A percentile compares a stretch with the other conserved stretches of the same genome.
Conservation (phyloP, 2,797 vertebrate species). For the Spondyliosoma cantharus region DNA sequence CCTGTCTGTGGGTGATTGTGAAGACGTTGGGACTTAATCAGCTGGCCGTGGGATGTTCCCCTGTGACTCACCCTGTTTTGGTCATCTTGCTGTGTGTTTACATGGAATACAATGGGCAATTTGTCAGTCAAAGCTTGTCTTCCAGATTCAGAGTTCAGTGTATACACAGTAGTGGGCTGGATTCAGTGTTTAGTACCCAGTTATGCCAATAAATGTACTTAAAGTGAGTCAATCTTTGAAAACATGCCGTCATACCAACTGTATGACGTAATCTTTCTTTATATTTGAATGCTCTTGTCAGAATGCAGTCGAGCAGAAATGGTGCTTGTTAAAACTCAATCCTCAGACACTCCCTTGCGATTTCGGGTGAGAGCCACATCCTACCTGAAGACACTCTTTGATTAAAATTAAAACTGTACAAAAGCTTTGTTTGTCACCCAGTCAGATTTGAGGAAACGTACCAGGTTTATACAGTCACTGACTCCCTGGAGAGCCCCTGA, state of each 20-base stretch:
- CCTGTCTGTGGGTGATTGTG: neutral
- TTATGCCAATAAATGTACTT: too few relatives aligned
- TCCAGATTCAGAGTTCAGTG: neutral
- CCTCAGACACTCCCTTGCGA: neutral
- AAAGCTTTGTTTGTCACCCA: neutral
- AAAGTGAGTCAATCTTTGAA: neutral
- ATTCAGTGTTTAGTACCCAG: too few relatives aligned
- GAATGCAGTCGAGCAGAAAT: neutral
- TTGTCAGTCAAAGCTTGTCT: neutral
- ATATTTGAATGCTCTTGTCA: conserved; percentile 34
- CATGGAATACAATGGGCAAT: conserved; percentile 30
- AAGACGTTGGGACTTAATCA: neutral
- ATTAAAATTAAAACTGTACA: conserved; percentile 2
- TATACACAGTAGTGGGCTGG: neutral
- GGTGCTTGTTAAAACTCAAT: neutral
- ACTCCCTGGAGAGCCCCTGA: conserved; percentile 3
- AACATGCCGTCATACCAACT: neutral
- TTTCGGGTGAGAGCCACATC: neutral
- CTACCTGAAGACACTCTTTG: neutral
- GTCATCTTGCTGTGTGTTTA: conserved; percentile 34
- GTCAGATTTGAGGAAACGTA: conserved; percentile 39
- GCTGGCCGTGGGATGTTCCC: conserved; percentile 4
- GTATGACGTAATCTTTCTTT: neutral
- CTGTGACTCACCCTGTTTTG: conserved; percentile 49
- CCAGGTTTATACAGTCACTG: conserved; percentile 60